These are phyloP conservation scores for Nycticryphes semicollaris DNA, from an alignment of 2,113 vertebrate species.

Conservation along the genomic window DNA sequence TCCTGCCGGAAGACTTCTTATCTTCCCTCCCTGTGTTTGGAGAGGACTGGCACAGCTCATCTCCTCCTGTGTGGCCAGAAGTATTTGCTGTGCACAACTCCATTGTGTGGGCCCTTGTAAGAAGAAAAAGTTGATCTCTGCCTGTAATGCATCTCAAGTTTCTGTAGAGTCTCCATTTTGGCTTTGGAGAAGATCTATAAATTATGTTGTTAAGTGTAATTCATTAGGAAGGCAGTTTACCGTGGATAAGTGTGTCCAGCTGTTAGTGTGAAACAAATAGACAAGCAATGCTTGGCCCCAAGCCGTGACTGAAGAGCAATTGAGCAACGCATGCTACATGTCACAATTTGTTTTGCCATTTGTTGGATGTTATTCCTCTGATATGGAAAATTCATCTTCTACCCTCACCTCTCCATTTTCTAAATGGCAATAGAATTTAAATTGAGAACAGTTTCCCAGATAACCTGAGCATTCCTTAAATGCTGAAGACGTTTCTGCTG, in stretches of 20 bases:
- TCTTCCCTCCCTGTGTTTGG: not conserved
- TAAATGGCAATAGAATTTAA: not conserved
- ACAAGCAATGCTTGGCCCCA: slow-evolving; percentile 16
- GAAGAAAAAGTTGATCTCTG: not conserved
- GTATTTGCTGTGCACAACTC: not conserved
- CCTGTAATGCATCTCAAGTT: not conserved
- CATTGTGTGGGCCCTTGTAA: not conserved
- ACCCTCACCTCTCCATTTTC: not conserved
- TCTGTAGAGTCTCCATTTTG: not conserved
- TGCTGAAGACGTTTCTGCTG: not conserved
- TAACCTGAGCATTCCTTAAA: not conserved
- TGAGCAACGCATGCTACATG: not conserved
- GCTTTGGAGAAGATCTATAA: not conserved
- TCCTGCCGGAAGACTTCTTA: not conserved
- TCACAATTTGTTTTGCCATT: slow-evolving; percentile 37
- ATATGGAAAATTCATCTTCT: not conserved
- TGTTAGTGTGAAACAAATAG: slow-evolving; percentile 19
- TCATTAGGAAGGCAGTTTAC: slow-evolving; percentile 30
- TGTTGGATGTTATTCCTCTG: slow-evolving; percentile 23
- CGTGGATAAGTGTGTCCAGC: slow-evolving; percentile 4
- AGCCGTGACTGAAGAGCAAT: slow-evolving; percentile 33
- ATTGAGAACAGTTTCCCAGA: not conserved
- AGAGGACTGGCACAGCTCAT: not conserved
- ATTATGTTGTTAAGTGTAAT: not conserved
- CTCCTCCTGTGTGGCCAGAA: not conserved